Evolutionary conservation across 2,888 invertebrate genomes (phyloP).

Genomic region (Zygogramma bicolorata): DNA sequence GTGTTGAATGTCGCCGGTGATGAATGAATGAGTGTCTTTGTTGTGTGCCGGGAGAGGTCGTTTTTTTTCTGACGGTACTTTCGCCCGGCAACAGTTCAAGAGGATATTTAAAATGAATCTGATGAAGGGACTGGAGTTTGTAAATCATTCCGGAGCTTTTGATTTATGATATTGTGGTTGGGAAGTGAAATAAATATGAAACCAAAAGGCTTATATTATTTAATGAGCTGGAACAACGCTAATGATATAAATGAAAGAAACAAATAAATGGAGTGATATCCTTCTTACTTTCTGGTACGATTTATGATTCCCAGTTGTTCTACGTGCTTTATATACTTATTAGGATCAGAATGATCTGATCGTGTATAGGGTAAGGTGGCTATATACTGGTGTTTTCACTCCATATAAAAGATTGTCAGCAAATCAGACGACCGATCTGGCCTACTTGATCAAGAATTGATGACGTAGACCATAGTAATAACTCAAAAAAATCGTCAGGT

Average conservation of each 20-base stretch:
- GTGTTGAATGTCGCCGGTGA: constrained; percentile 17
- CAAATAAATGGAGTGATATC: neutral
- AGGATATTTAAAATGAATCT: neutral
- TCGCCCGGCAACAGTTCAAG: neutral
- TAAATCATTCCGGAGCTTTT: neutral
- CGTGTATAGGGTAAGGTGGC: too few species aligned
- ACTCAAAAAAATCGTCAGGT: too few species aligned
- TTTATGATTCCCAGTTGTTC: neutral
- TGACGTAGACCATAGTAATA: too few species aligned
- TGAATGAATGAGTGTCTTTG: constrained; percentile 9
- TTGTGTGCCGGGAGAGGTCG: neutral
- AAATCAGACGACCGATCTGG: too few species aligned
- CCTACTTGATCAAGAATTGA: too few species aligned
- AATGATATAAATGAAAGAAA: neutral
- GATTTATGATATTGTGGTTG: neutral
- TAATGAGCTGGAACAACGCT: neutral
- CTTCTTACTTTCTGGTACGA: neutral
- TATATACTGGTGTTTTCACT: too few species aligned
- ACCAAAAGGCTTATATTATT: neutral
- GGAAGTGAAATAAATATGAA: neutral
- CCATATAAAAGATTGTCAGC: too few species aligned
- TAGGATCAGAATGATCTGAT: too few species aligned
- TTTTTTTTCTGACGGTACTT: neutral
- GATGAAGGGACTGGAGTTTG: neutral
- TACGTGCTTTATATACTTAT: too few species aligned